Base-by-base conservation (phyloP, 1,140 invertebrate species). In the Meloidogyne hapla region DNA sequence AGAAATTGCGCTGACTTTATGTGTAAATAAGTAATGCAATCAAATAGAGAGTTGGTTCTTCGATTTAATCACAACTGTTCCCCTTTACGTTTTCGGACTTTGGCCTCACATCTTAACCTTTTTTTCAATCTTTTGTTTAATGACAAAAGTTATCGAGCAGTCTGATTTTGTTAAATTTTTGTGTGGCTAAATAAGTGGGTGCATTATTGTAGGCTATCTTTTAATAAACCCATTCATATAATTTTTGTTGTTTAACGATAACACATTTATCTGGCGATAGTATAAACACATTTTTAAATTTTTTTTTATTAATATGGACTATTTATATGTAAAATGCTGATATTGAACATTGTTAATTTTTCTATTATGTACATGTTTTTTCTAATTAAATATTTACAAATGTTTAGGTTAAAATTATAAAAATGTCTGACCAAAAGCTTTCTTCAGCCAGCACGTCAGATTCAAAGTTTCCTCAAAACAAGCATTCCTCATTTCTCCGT, bases 11-110 rank as follows among this genome's bases (percentile, higher is more conserved):
- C 40, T 42, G 40, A 13, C 12, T 42, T 42, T 38, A 38, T 38
- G 33, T 38, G 33, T 38, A 38, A 38, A 38, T 38, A 38, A 38
- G 3, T 2, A 4, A 38, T 38, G 33, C 9, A 38, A 15, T 15
- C 45, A 5, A 56, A n/a, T 13, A 33, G 33, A 33, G 33, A 1
- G 48, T 9, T 56, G 13, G 13, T 48, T 48, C 45, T 18, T 18
- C 15, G 5, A n/a, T 8, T 56, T 5, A 56, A n/a, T 56, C 48
- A 56, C 63, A 25, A 12, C 74, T 48, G 74, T 56, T 69, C 70
- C n/a, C n/a, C 25, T 69, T 75, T 33, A 75, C 70, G 70, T 69
- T 61, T 42, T 69, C 10, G 74, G 72, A 75, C 74, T 75, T 75
- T 75, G 74, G n/a, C 69, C 70, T 75, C 64, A 5, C 40, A 21